Evolutionary conservation across 2,113 vertebrate species (phyloP), one percentile per base, ranked within the genome.

Genomic region (Hippolais icterina): DNA sequence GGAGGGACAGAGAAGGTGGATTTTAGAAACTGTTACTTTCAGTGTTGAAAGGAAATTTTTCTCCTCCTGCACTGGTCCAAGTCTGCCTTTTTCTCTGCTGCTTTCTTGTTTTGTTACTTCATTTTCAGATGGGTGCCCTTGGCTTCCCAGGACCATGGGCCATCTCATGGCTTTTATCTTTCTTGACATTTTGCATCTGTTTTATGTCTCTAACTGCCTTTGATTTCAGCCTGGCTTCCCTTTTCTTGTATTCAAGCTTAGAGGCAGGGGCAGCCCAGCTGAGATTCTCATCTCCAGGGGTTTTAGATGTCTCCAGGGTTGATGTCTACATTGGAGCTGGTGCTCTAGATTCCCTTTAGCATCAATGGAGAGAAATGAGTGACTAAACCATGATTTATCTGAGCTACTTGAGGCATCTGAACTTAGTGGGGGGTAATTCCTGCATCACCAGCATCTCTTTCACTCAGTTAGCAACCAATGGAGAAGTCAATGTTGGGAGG

Each of bases 1-100:
- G 92, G 94, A 96, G 93, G 95, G 95, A 95, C 72, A 46, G 88
- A 90, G 90, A 96, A 94, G 80, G 83, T 94, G 90, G 94, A 82
- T 96, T 94, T 96, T 82, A 92, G 89, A 92, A 96, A 71, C 94
- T 93, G 88, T 94, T 87, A 87, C 86, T 97, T 95, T 42, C 37
- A 53, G 92, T 60, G 80, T 92, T 93, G 93, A 85, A 91, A 96
- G 82, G 90, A 95, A 95, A 77, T 85, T 54, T 95, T 92, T 75
- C 60, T 93, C 63, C 69, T 88, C 74, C 59, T 60, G 54, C 27
- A 1, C 53, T 56, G n/a, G 79, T 85, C 82, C 90, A 95, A 86
- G 15, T 13, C 39, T 83, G 68, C 21, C 10, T 88, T 82, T 64
- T 90, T 71, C 69, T 89, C 52, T 86, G 37, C 76, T 33, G 60